Evolutionary conservation across 2,888 invertebrate species (phyloP), one percentile per base, ranked within the genome.

Genomic region (Hipparchia semele): DNA sequence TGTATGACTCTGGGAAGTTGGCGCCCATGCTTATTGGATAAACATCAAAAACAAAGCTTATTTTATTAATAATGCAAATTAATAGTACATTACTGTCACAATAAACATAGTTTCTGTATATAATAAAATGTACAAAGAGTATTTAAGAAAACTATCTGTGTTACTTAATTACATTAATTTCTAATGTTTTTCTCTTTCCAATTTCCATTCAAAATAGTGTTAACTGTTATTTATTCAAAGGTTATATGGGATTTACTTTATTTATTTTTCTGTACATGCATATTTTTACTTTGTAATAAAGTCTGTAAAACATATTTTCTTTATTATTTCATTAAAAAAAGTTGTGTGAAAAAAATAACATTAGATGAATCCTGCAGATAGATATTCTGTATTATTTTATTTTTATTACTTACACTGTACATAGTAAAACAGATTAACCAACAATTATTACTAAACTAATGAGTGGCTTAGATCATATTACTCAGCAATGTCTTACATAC

Each of bases 1-100:
- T 98, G 79, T 95, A 95, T 77, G 96, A 96, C 65, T 94, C 91
- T 69, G 98, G 98, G 68, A 95, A 96, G 84, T 90, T 98, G 46
- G 92, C 94, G 79, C 91, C 94, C 60, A 88, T 95, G 84, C 92
- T 95, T 58, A 90, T 92, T 77, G 94, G 94, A 74, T 94, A 79
- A 80, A 58, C 23, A 39, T 12, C 10, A 39, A 39, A 53, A 39
- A 39, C 7, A 33, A 51, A 2, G 45, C 5, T 45, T 49, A 33
- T 33, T 46, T 65, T 13, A 45, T 23, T 33, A 53, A 51, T 39
- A 49, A 60, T 58, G n/a, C 60, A 53, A 69, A 69, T 23, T 39
- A 59, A 51, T 68, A 61, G 68, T 67, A 67, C 54, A 45, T n/a
- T 51, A 54, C 6, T 12, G 53, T 67, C 13, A 66, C 56, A 56